Base-by-base conservation (phyloP, 1,140 invertebrate genomes). In the Cydia strobilella region DNA sequence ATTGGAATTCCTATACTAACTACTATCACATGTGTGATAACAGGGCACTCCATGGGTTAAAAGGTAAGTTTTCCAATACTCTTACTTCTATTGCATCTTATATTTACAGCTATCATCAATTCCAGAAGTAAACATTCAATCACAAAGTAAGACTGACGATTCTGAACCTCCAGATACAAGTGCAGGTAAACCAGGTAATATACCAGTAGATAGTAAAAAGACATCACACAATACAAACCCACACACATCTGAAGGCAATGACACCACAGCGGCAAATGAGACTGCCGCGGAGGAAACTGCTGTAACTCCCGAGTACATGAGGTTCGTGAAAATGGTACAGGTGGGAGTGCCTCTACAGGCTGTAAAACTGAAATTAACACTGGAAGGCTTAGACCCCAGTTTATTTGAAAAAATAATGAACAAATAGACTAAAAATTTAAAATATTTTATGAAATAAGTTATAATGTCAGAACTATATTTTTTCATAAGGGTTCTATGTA, bases 241-340 rank as follows among this genome's bases (percentile, higher is more conserved):
- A 25, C 79, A 81, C 76, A 78, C 84, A 73, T 25, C 76, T 59
- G 54, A 59, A 23, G 20, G 54, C 0, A 23, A n/a, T 23, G 20
- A 23, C 12, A 59, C 54, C 2, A 59, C 20, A 23, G 54, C 7
- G 5, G 1, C 54, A 23, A 59, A 20, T 23, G 74, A 23, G 5
- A 23, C 7, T 59, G 74, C 31, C 31, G 75, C 42, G 69, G 80
- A 90, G 66, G 54, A 74, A 45, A 74, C 51, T 62, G 74, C 25
- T 72, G 75, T 94, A 79, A 95, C 96, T 90, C 95, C 96, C 23
- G 93, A 94, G 79, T 97, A 96, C 92, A 93, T 94, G 54, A 96
- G 95, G 90, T 98, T 95, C 91, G 96, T 98, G 51, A 98, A 97
- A 94, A 98, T 98, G 97, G 79, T 98, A 3, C 95, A 97, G 80